Conservation (phyloP, 2,888 invertebrate genomes). For the Iselma pallidipennis region DNA sequence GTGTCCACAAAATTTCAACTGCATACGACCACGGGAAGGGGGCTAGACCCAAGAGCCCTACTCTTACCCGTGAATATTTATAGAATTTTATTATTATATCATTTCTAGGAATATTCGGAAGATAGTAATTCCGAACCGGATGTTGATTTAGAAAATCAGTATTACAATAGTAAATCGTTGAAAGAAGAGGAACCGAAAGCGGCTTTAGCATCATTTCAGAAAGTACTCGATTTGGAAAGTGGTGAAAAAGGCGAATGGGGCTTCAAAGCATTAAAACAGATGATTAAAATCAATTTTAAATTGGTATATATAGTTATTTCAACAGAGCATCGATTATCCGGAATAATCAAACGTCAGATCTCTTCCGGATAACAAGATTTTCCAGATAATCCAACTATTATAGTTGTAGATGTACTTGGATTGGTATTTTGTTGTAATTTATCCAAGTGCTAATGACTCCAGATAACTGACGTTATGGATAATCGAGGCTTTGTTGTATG, state of each 20-base stretch:
- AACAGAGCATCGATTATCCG: too few species aligned
- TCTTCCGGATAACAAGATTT: too few species aligned
- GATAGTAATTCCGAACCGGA: constrained; percentile 99
- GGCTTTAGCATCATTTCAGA: constrained; percentile 91
- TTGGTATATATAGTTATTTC: too few species aligned
- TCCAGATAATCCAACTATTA: constrained; percentile 3
- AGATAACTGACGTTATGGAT: too few species aligned
- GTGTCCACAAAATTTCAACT: too few species aligned
- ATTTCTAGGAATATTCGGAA: constrained; percentile 72
- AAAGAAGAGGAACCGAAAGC: constrained; percentile 95
- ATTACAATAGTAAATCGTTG: constrained; percentile 97
- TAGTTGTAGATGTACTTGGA: too few species aligned
- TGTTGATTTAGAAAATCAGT: constrained; percentile 99
- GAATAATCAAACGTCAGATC: constrained; percentile 22
- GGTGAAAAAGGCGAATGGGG: constrained; percentile 99
- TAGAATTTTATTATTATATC: too few species aligned
- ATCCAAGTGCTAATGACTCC: too few species aligned
- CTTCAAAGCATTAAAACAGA: constrained; percentile 98
- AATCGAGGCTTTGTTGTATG: constrained; percentile 1
- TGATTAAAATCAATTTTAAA: constrained; percentile 99
- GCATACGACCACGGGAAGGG: too few species aligned
- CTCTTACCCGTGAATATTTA: too few species aligned
- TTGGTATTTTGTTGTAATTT: too few species aligned
- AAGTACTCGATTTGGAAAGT: constrained; percentile 94
- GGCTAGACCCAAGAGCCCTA: too few species aligned